phyloP scores from a whole-genome alignment of 2,888 invertebrate genomes.

The Apodemia mormo region DNA sequence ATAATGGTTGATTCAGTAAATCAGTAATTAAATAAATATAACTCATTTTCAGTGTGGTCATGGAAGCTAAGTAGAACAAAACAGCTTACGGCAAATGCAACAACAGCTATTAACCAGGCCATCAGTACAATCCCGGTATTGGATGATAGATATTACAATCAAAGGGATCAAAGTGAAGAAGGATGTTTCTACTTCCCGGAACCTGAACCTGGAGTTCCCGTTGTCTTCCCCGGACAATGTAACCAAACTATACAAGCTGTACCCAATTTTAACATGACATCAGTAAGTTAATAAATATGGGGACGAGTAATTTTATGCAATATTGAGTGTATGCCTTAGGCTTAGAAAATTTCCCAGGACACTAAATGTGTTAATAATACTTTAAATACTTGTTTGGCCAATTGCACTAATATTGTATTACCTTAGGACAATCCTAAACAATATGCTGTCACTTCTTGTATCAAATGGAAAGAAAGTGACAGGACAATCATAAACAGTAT shows the following conservation, averaged over 20 bases:
- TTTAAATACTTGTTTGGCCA: too few relatives aligned
- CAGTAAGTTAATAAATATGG: slow-evolving; percentile 27
- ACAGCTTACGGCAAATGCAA: slow-evolving; percentile 37
- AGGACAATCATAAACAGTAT: too few relatives aligned
- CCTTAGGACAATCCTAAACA: too few relatives aligned
- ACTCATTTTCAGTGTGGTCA: slow-evolving; percentile 42
- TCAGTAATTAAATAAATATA: neutral
- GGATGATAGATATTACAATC: slow-evolving; percentile 45
- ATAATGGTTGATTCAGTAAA: neutral
- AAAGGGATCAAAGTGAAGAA: slow-evolving; percentile 43
- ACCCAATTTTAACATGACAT: slow-evolving; percentile 39
- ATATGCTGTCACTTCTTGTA: too few relatives aligned
- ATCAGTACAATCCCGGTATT: slow-evolving; percentile 46
- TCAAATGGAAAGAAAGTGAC: too few relatives aligned
- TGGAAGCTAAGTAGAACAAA: slow-evolving; percentile 57
- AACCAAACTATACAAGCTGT: slow-evolving; percentile 38
- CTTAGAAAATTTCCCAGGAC: too few relatives aligned
- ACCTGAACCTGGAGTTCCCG: slow-evolving; percentile 45
- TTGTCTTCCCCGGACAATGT: slow-evolving; percentile 53
- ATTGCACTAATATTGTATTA: too few relatives aligned
- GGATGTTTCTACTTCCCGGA: slow-evolving; percentile 58
- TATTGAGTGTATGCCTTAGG: too few relatives aligned
- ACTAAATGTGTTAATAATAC: too few relatives aligned
- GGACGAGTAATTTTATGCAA: too few relatives aligned
- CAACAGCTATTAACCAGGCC: slow-evolving; percentile 42